Percentiles rank a stretch among this genome's conserved stretches.
Evolutionary conservation across 2,888 invertebrate genomes (phyloP).

Genomic region (Mycalesis mineus): DNA sequence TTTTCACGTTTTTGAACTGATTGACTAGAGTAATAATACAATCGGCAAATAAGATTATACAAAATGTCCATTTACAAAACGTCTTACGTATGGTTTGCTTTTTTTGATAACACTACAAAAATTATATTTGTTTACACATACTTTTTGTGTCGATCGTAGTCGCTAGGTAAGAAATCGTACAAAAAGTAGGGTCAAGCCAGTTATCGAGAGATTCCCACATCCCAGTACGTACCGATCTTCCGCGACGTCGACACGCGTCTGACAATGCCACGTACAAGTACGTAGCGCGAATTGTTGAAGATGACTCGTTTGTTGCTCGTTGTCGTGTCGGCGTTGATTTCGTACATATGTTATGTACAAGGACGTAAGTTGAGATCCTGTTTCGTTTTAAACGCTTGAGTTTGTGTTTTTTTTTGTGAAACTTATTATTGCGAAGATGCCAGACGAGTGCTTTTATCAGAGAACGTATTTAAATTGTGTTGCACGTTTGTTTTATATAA

Average conservation of each 20-base stretch:
- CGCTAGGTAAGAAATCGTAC: neutral
- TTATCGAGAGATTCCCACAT: slow-evolving; percentile 1
- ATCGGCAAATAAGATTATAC: too few relatives aligned
- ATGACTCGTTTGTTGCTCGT: slow-evolving; percentile 11
- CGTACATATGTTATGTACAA: slow-evolving; percentile 29
- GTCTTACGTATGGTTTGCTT: too few relatives aligned
- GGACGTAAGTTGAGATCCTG: slow-evolving; percentile 35
- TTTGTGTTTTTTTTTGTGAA: slow-evolving; percentile 5
- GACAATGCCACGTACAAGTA: neutral
- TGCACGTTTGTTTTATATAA: too few relatives aligned
- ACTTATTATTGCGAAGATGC: neutral
- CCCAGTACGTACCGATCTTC: slow-evolving; percentile 14
- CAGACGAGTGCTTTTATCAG: neutral
- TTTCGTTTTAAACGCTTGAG: neutral
- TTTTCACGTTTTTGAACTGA: too few relatives aligned
- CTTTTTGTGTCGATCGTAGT: neutral
- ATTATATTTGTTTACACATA: neutral
- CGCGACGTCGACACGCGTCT: slow-evolving; percentile 9
- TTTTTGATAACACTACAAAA: too few relatives aligned
- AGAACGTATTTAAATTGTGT: neutral
- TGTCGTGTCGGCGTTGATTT: slow-evolving; percentile 23
- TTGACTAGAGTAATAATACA: too few relatives aligned
- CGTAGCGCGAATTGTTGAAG: slow-evolving; percentile 5
- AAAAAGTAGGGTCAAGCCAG: slow-evolving; percentile 6
- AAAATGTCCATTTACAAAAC: too few relatives aligned